Base-by-base conservation (phyloP, 2,888 invertebrate genomes). In the Chymomyza procnemis region DNA sequence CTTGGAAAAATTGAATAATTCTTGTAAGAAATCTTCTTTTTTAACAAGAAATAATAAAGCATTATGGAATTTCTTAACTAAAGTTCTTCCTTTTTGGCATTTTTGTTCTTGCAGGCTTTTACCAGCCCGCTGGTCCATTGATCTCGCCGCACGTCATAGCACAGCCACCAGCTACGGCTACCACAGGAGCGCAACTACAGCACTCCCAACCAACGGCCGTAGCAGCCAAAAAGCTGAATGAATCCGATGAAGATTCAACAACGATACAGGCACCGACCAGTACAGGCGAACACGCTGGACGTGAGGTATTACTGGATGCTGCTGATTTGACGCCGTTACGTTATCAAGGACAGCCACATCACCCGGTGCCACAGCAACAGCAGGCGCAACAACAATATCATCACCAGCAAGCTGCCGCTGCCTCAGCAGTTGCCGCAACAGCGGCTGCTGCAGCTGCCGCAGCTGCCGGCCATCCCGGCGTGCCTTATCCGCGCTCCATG, bases 61-160 rank as follows among this genome's bases (percentile, higher is more conserved):
- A 4, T 26, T 26, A 5, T 26, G 4, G 26, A 1, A 4, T 6
- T 41, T 12, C 34, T 12, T 8, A 26, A 41, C 3, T 56, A 56
- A n/a, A 46, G 12, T 30, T n/a, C 5, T 26, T 19, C 14, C 47
- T 2, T 55, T 58, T 12, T 47, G 46, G 64, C 50, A 34, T 2
- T 16, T 9, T 79, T 1, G 16, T 8, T 79, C 12, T 84, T 89
- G 0, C 93, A 96, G 96, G 96, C 90, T 96, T 96, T 91, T 97
- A 97, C 92, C 97, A 97, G 92, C 97, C 97, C 83, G 97, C 97
- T 83, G 97, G 97, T 76, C 97, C 97, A 81, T 93, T 97, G 91
- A 97, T 97, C 89, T 94, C 94, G 79, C 94, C 95, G 82, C 92
- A 93, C 77, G 93, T 93, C 71, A 85, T 87, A 91, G 92, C 87